Evolutionary conservation across 2,888 invertebrate species (phyloP), one percentile per base, ranked within the genome.

Genomic region (Euplagia quadripunctaria): DNA sequence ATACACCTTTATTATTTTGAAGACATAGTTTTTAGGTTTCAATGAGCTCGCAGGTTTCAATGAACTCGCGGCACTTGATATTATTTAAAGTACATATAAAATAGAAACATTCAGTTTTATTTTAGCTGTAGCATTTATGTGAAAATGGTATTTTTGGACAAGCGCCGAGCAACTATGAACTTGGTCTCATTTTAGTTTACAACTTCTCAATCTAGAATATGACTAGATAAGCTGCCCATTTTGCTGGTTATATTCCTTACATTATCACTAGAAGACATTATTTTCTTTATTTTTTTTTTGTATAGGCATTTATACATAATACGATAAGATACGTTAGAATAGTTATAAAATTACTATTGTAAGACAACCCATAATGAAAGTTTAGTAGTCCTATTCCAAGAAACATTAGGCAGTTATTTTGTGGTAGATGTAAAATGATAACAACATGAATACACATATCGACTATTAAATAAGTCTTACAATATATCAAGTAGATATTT

Each of bases 361-460:
- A 66, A 70, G 67, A 52, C 73, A 74, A 61, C 75, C n/a, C 51
- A 66, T 66, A 70, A 58, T 68, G 46, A n/a, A 42, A 6, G 55
- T 42, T 72, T 75, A 49, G 64, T 74, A 69, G 71, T 72, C 51
- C 66, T 73, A 73, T 78, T 75, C 65, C 74, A 79, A 73, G 41
- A 75, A 78, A 82, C 71, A 51, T 17, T 55, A 75, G 74, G 72
- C 79, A 82, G 74, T 81, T 79, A 79, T 73, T 78, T 75, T 75
- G 63, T 83, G 77, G 70, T 41, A 70, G 58, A 49, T 51, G 63
- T 76, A 63, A 75, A 77, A 75, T 72, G 52, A 71, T 71, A 75
- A 81, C 76, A 79, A 78, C 73, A 43, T 67, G 83, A 85, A 85
- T 85, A 77, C 73, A 83, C 84, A 84, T 85, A 84, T 84, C 84